Conservation (phyloP, 2,888 invertebrate genomes). For the Metacarcinus magister region DNA sequence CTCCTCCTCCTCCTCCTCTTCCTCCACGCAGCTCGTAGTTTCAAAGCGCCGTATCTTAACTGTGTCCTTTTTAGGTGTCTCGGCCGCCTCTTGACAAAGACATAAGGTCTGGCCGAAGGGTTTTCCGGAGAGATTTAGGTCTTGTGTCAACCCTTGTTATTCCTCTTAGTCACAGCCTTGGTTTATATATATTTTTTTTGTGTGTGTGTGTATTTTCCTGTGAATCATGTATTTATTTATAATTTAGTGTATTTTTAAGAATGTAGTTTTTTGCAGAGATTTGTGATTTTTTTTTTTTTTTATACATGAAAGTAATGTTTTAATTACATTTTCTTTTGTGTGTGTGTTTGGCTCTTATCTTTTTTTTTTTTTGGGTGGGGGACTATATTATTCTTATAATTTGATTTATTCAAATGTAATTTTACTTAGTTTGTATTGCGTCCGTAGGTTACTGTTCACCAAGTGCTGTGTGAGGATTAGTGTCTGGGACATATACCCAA, state of each 20-base stretch:
- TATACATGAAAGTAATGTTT: no score
- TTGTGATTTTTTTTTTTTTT: no score
- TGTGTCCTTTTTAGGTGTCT: background rate
- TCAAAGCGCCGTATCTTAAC: constrained; percentile 1
- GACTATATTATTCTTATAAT: background rate
- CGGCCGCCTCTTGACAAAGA: background rate
- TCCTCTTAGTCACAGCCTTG: background rate
- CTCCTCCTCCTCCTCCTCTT: background rate
- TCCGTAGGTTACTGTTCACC: background rate
- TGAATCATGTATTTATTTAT: no score
- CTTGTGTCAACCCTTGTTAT: background rate
- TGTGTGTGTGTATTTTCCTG: no score
- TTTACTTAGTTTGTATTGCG: background rate
- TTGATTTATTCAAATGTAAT: background rate
- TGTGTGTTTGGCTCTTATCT: no score
- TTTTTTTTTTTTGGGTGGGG: background rate
- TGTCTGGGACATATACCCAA: background rate
- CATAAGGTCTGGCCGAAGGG: background rate
- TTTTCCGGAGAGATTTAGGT: background rate
- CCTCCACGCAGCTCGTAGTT: background rate
- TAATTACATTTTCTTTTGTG: no score
- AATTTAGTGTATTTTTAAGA: no score
- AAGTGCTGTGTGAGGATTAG: background rate
- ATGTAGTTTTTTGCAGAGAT: no score
- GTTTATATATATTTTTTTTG: background rate